Conservation (phyloP, 2,888 invertebrate species). For the Ochlodes sylvanus region DNA sequence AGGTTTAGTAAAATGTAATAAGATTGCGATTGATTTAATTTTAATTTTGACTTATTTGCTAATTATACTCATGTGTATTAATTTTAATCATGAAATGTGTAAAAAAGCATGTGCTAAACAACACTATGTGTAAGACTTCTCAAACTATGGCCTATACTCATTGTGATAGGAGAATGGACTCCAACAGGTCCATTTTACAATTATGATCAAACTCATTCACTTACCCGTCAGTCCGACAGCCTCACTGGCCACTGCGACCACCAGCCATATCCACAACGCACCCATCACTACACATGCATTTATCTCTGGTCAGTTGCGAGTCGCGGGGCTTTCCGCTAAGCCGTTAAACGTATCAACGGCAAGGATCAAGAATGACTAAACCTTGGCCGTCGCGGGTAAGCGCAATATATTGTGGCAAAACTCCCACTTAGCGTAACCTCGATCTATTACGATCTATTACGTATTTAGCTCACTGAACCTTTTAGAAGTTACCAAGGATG, state of each 20-base stretch:
- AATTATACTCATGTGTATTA: too few species aligned
- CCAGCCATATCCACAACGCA: neutral
- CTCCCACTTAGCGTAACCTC: neutral
- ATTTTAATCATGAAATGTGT: too few species aligned
- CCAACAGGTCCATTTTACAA: too few species aligned
- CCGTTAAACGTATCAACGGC: neutral
- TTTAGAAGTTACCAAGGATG: too few species aligned
- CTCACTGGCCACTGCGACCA: neutral
- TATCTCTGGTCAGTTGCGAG: neutral
- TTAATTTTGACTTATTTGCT: too few species aligned
- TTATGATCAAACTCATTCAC: neutral
- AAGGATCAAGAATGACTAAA: conserved; percentile 2
- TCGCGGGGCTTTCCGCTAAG: neutral
- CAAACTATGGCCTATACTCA: too few species aligned
- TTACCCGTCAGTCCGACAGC: neutral
- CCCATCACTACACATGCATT: neutral
- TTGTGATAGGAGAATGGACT: too few species aligned
- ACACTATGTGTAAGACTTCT: too few species aligned
- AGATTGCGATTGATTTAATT: too few species aligned
- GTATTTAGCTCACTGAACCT: too few species aligned
- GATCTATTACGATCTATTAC: neutral
- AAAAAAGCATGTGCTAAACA: too few species aligned
- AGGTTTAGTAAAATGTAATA: too few species aligned
- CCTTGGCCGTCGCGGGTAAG: neutral
- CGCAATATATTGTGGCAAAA: neutral